phyloP scores from a whole-genome alignment of 2,888 invertebrate genomes.

The Nysson spinosus region DNA sequence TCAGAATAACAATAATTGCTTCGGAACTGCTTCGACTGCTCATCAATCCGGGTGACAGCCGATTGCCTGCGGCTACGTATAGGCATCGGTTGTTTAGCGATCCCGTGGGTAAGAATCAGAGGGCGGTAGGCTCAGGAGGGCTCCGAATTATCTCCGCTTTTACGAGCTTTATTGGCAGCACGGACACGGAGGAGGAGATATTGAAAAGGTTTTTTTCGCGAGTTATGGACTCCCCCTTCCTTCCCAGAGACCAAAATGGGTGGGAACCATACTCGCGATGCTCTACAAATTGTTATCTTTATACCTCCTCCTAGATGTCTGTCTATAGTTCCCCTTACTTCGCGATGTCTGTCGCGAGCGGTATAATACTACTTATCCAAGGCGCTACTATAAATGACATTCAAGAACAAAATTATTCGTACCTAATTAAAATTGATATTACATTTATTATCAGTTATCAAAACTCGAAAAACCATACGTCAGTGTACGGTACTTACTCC shows the following conservation, averaged over 20 bases:
- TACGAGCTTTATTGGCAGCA: conserved; percentile 30
- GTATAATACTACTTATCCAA: too few species aligned
- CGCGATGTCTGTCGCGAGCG: too few species aligned
- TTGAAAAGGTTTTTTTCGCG: conserved; percentile 37
- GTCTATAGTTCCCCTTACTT: too few species aligned
- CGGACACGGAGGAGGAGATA: conserved; percentile 13
- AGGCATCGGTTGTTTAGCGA: conserved; percentile 37
- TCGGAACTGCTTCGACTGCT: conserved; percentile 68
- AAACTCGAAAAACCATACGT: too few species aligned
- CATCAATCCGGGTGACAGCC: conserved; percentile 73
- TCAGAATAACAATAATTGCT: conserved; percentile 75
- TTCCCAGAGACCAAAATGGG: background rate
- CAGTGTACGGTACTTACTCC: too few species aligned
- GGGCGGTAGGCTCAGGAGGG: conserved; percentile 21
- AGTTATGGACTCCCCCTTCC: conserved; percentile 23
- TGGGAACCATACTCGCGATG: background rate
- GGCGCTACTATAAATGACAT: too few species aligned
- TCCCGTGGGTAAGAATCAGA: conserved; percentile 35
- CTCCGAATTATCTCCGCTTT: conserved; percentile 40
- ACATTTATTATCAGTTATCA: too few species aligned
- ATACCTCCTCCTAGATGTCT: too few species aligned
- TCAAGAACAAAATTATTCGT: too few species aligned
- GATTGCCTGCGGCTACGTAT: conserved; percentile 55
- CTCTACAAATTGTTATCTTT: background rate
- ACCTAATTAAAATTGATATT: too few species aligned